Percentiles rank a stretch among this genome's conserved stretches.
Conservation (phyloP, 2,797 vertebrate genomes). For the Selene dorsalis region DNA sequence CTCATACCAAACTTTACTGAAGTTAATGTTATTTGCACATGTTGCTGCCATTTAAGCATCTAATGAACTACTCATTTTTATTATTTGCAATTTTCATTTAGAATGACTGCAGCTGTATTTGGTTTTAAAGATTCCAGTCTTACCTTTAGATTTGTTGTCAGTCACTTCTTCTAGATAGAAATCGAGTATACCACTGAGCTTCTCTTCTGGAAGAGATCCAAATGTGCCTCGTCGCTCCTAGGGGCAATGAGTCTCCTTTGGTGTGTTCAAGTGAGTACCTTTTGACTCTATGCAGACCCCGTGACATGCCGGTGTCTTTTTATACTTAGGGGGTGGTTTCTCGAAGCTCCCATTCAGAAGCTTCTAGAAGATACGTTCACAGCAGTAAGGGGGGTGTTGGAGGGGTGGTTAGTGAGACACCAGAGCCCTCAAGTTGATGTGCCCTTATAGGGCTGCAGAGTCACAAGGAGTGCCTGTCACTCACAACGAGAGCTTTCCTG, state of each 20-base stretch:
- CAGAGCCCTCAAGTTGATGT: slow-evolving; percentile 75
- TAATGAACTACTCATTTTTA: neutral
- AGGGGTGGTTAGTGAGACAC: slow-evolving; percentile 49
- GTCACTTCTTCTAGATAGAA: slow-evolving; percentile 47
- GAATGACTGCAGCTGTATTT: neutral
- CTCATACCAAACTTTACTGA: neutral
- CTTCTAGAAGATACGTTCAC: slow-evolving; percentile 83
- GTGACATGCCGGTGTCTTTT: slow-evolving; percentile 72
- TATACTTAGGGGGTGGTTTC: slow-evolving; percentile 83
- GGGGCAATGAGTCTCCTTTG: slow-evolving; percentile 46
- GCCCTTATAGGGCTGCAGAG: slow-evolving; percentile 85
- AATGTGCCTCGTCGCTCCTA: slow-evolving; percentile 35
- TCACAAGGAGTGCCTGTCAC: slow-evolving; percentile 85
- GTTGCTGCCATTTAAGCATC: neutral
- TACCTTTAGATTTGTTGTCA: slow-evolving; percentile 66
- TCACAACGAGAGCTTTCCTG: slow-evolving; percentile 77
- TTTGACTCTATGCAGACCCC: slow-evolving; percentile 56
- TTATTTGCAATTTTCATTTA: neutral
- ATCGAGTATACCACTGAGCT: slow-evolving; percentile 44
- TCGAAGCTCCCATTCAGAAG: slow-evolving; percentile 83
- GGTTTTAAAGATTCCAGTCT: slow-evolving; percentile 30
- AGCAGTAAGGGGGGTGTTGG: slow-evolving; percentile 58
- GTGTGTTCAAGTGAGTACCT: slow-evolving; percentile 47
- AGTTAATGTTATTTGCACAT: neutral
- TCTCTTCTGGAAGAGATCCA: slow-evolving; percentile 48